Conservation (phyloP, 2,113 vertebrate species). For the Ameiurus melas region DNA sequence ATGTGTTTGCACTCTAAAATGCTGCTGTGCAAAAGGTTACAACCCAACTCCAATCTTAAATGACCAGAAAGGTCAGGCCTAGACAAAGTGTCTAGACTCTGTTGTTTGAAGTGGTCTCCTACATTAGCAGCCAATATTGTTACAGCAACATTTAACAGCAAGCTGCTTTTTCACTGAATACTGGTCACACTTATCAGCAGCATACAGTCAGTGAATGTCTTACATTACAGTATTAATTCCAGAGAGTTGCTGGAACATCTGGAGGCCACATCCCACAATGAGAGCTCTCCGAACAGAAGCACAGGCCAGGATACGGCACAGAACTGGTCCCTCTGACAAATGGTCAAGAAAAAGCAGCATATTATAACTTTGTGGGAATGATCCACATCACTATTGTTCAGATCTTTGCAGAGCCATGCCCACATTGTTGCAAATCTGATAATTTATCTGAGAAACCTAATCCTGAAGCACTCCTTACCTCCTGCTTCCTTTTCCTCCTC, state of each 20-base stretch:
- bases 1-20: too few species aligned
- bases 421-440: not conserved
- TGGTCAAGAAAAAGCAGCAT: not conserved
- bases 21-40: not conserved
- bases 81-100: not conserved
- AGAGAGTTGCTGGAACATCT: constrained; percentile 97
- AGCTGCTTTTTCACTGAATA: not conserved
- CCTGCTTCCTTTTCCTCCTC: constrained; percentile 82
- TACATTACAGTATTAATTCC: constrained; percentile 99
- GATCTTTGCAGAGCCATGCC: not conserved
- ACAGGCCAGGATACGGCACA: constrained; percentile 85
- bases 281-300: constrained; percentile 88
- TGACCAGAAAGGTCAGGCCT: not conserved
- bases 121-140: not conserved
- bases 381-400: not conserved
- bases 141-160: not conserved
- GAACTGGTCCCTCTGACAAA: constrained; percentile 80
- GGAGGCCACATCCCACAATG: constrained; percentile 89
- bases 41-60: not conserved
- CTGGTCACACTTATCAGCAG: not conserved
- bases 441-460: not conserved
- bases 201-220: constrained; percentile 51
- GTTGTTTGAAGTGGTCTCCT: not conserved
- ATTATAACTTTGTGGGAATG: not conserved
- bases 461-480: constrained; percentile 56